These are phyloP conservation scores for Xylota sylvarum DNA, from an alignment of 2,888 invertebrate species.

Conservation along the genomic window DNA sequence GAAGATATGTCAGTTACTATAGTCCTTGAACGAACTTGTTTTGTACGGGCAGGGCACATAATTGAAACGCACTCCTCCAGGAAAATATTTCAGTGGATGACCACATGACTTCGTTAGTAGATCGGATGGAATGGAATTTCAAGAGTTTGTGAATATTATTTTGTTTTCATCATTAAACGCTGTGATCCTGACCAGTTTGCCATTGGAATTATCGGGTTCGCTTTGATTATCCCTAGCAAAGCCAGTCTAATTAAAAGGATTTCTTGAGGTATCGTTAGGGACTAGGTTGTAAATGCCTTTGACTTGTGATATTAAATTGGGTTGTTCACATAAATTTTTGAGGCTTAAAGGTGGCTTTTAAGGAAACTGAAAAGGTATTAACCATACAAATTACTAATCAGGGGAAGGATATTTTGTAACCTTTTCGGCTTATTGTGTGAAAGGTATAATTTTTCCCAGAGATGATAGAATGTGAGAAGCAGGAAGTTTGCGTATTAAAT, in stretches of 20 bases:
- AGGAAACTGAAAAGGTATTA: slow-evolving; percentile 12
- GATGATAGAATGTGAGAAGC: background rate
- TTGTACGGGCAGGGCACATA: background rate
- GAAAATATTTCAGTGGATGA: background rate
- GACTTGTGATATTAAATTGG: background rate
- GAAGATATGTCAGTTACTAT: background rate
- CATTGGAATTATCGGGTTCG: background rate
- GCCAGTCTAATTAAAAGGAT: slow-evolving; percentile 31
- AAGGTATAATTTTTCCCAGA: background rate
- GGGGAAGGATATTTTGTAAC: slow-evolving; percentile 1
- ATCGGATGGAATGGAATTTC: no score
- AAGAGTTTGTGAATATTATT: no score
- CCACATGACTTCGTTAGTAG: no score
- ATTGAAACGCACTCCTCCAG: background rate
- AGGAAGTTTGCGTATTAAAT: background rate
- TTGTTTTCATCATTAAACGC: no score
- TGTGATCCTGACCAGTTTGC: background rate
- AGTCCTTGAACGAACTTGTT: background rate
- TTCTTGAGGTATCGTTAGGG: slow-evolving; percentile 3
- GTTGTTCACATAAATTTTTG: background rate
- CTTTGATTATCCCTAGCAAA: slow-evolving; percentile 16
- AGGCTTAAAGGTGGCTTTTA: background rate
- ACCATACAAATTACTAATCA: background rate
- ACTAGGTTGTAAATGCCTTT: slow-evolving; percentile 2
- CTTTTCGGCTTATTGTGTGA: slow-evolving; percentile 11